Base-by-base conservation (phyloP, 2,113 vertebrate genomes). In the Lophius piscatorius region DNA sequence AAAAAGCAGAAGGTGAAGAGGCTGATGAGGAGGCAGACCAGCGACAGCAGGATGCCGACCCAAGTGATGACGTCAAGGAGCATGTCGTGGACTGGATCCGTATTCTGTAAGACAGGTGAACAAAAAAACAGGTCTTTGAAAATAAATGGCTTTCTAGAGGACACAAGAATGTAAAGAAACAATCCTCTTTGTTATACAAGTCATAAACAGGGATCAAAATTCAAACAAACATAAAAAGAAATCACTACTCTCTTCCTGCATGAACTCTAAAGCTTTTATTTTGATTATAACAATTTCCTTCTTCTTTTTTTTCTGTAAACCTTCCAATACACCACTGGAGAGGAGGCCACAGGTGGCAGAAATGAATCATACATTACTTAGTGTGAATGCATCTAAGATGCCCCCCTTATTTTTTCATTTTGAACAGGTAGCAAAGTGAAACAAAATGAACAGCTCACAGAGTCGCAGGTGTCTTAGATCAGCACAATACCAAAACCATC, bases 1-100 rank as follows among this genome's bases (percentile, higher is more conserved):
- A 99, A 98, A 90, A 98, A 98, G 92, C 97, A 98, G 90, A 99
- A 99, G 63, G 97, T 98, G 92, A 99, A 98, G 92, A 99, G 95
- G 92, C 96, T 98, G 86, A 99, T 95, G 88, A 98, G 91, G 73
- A 99, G 94, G 85, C 97, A 99, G 70, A 98, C 95, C 62, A 99
- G 94, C 0, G 97, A 98, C n/a, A 99, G 93, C 51, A 99, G 90
- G 89, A 99, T 99, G 70, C 97, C 97, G 47, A 99, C 96, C 97
- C 97, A 99, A 0, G 97, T 99, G 58, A 99, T 98, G 65, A 98
- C 94, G 64, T 98, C 96, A 77, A 99, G 88, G 23, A 99, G 93
- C 21, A 99, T 93, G 72, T 96, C 94, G 13, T 98, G 96, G 38
- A 98, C 93, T 0, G 94, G 92, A 58, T 95, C 94, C 0, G 90